Percentiles rank a stretch among this genome's conserved stretches.
These are phyloP conservation scores for Muscidifurax raptorellus DNA, from an alignment of 1,140 invertebrate species.

Conservation along the genomic window DNA sequence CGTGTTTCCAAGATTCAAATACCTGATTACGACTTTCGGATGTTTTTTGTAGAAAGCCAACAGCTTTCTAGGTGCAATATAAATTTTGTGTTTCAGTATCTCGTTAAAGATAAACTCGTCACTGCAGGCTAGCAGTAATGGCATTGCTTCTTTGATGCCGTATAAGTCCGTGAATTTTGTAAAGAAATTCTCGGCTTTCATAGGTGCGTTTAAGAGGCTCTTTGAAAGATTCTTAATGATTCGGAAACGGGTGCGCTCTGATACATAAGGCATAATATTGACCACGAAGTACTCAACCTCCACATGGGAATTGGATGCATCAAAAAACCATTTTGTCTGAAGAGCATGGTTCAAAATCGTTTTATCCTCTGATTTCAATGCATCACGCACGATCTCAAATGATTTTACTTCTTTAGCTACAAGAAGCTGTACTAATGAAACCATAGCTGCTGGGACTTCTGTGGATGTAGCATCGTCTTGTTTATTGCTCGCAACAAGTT, in stretches of 20 bases:
- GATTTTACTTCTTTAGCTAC: conserved; percentile 55
- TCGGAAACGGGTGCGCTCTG: conserved; percentile 55
- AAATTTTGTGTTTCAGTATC: conserved; percentile 44
- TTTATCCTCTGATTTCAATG: conserved; percentile 60
- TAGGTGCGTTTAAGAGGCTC: conserved; percentile 19
- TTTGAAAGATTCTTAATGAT: conserved; percentile 58
- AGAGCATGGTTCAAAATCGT: conserved; percentile 60
- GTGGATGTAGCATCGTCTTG: not conserved
- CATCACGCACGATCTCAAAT: conserved; percentile 52
- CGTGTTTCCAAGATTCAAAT: conserved; percentile 2
- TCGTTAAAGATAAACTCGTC: conserved; percentile 54
- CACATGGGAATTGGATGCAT: conserved; percentile 48
- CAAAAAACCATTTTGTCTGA: conserved; percentile 59
- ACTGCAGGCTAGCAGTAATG: conserved; percentile 57
- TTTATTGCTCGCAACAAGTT: conserved; percentile 19
- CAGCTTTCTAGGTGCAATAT: conserved; percentile 17
- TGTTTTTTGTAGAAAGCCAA: conserved; percentile 53
- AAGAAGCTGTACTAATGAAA: conserved; percentile 55
- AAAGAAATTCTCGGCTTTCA: conserved; percentile 60
- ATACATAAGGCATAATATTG: conserved; percentile 58
- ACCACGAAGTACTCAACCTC: conserved; percentile 58
- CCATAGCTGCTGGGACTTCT: conserved; percentile 54
- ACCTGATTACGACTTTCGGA: conserved; percentile 54
- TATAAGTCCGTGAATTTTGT: conserved; percentile 38
- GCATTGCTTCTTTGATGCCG: conserved; percentile 49